Evolutionary conservation across 2,113 vertebrate species (phyloP), one percentile per base, ranked within the genome.

Genomic region (Myocastor coypus): DNA sequence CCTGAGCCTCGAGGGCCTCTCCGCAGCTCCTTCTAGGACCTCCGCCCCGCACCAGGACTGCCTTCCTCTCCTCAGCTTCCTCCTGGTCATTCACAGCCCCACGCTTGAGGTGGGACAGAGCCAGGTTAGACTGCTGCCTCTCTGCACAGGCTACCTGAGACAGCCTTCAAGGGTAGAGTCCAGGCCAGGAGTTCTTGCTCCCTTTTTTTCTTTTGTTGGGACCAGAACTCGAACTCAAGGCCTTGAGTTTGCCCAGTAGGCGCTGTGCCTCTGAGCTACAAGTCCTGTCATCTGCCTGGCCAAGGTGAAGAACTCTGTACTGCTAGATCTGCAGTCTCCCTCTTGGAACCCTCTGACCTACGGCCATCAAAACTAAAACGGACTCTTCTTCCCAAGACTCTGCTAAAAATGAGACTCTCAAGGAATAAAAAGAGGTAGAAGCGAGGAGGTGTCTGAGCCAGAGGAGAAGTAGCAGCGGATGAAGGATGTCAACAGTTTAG

Each of bases 361-460:
- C 5, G 83, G n/a, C 85, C 75, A 46, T 83, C 73, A 77, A 30
- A 78, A 32, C 57, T 94, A 81, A 77, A 75, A 46, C 73, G 7
- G n/a, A 63, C 68, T 69, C 68, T n/a, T 96, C 68, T 64, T 37
- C n/a, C 37, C 30, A 89, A 87, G 28, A 82, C 50, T 42, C 81
- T 61, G 63, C 77, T 57, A 69, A 91, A 94, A 86, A 86, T 24
- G 83, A 87, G 75, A 81, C n/a, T 26, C 69, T 24, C 68, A 32
- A 87, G 78, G 83, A 84, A 28, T 59, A 73, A 80, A 77, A 96
- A 77, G 89, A 78, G 46, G 42, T 78, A 69, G 46, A n/a, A 80
- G 80, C 37, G 8, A 30, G 63, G 89, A 88, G 46, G 52, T 75
- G n/a, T 80, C 26, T 69, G 75, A 77, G 37, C 3, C 68, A 83